Conservation (phyloP, 2,797 vertebrate genomes). For the Coracias cyanogaster region DNA sequence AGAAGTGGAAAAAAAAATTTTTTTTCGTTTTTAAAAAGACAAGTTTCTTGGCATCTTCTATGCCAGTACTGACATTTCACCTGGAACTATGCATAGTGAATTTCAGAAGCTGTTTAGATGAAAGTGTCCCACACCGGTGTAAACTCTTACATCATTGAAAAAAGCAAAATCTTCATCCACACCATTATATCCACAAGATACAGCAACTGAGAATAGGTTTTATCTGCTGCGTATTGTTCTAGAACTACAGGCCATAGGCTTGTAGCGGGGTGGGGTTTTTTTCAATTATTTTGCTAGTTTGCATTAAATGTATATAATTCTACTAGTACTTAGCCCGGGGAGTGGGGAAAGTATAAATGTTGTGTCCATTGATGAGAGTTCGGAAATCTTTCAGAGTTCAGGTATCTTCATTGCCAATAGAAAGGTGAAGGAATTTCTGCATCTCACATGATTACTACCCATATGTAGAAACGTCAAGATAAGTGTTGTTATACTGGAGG, state of each 20-base stretch:
- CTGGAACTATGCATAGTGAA: not conserved
- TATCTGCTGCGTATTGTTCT: not conserved
- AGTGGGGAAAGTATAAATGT: not conserved
- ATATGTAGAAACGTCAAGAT: not conserved
- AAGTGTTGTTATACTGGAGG: not conserved
- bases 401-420: not conserved
- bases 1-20: not conserved
- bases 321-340: not conserved
- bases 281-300: not conserved
- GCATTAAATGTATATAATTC: not conserved
- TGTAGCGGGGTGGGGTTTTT: not conserved
- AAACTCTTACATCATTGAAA: not conserved
- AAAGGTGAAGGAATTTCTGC: not conserved
- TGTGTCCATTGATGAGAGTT: not conserved
- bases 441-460: not conserved
- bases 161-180: not conserved
- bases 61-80: not conserved
- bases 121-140: not conserved
- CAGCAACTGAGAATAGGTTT: not conserved
- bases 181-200: not conserved
- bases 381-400: not conserved
- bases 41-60: not conserved
- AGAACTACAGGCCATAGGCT: not conserved
- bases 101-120: not conserved
- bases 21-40: not conserved